phyloP scores from a whole-genome alignment of 2,797 vertebrate species.

The Salmo trutta region DNA sequence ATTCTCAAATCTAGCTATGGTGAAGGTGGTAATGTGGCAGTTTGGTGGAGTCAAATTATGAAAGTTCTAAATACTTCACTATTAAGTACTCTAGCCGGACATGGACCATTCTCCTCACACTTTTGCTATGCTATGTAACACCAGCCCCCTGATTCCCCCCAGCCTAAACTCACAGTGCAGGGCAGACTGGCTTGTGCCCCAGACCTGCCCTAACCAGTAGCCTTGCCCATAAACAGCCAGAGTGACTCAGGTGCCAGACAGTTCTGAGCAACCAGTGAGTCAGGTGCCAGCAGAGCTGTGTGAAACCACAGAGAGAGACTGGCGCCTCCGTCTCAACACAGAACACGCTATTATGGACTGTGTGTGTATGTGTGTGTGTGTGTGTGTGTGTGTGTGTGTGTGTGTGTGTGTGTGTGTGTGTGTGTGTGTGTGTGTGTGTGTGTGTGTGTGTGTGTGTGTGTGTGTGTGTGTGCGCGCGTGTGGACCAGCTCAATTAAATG shows the following conservation, averaged over 20 bases:
- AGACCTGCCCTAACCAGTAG: background rate
- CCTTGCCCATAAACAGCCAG: background rate
- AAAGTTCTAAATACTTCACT: background rate
- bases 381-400: background rate
- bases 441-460: background rate
- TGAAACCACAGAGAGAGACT: slow-evolving; percentile 13
- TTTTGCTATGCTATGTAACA: background rate
- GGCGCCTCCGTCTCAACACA: background rate
- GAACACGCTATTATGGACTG: background rate
- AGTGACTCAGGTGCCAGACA: background rate
- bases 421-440: background rate
- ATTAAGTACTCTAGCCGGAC: background rate
- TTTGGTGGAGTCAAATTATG: too few relatives aligned
- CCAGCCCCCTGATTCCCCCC: background rate
- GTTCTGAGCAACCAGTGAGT: slow-evolving; percentile 1
- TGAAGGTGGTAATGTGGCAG: background rate
- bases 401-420: background rate
- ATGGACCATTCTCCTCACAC: background rate
- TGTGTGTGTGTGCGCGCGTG: background rate
- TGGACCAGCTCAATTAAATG: too few relatives aligned
- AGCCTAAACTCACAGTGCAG: background rate
- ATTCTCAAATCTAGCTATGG: background rate
- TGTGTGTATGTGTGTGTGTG: slow-evolving; percentile 1
- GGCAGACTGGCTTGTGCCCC: background rate
- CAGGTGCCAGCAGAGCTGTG: slow-evolving; percentile 6